These are phyloP conservation scores for Melanotaenia maccullochi DNA, from an alignment of 2,797 vertebrate species.

Conservation along the genomic window DNA sequence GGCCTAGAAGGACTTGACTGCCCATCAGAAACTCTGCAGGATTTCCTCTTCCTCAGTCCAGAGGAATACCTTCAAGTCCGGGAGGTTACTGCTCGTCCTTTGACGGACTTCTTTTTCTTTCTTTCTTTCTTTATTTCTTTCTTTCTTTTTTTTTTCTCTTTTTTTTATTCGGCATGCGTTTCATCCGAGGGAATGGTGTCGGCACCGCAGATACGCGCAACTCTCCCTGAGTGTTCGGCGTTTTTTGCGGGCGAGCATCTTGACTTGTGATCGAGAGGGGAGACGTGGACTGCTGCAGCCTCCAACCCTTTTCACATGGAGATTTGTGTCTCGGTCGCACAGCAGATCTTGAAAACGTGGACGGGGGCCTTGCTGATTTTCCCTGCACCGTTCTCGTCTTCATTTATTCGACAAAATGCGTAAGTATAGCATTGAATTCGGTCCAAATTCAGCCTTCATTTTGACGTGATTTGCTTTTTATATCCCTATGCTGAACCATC, in stretches of 20 bases:
- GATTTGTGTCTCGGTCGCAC: slow-evolving; percentile 66
- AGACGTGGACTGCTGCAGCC: slow-evolving; percentile 76
- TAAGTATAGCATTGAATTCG: slow-evolving; percentile 60
- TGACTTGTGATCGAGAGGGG: slow-evolving; percentile 71
- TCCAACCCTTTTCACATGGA: slow-evolving; percentile 73
- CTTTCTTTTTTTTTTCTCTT: not conserved
- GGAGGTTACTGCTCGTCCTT: slow-evolving; percentile 44
- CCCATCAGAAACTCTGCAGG: slow-evolving; percentile 74
- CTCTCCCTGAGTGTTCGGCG: slow-evolving; percentile 66
- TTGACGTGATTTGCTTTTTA: slow-evolving; percentile 21
- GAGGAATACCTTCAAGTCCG: slow-evolving; percentile 70
- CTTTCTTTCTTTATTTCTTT: too few species aligned
- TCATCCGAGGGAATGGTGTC: slow-evolving; percentile 59
- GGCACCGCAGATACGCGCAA: slow-evolving; percentile 61
- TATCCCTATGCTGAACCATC: slow-evolving; percentile 12
- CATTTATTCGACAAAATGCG: slow-evolving; percentile 78
- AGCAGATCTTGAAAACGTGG: slow-evolving; percentile 68
- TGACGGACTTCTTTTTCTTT: slow-evolving; percentile 4
- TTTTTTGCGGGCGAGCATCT: slow-evolving; percentile 69
- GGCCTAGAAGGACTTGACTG: slow-evolving; percentile 66
- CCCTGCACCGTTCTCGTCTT: slow-evolving; percentile 42
- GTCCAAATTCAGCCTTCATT: slow-evolving; percentile 5
- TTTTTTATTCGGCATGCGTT: slow-evolving; percentile 30
- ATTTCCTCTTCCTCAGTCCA: slow-evolving; percentile 65
- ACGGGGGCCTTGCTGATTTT: slow-evolving; percentile 69